Conservation (phyloP, 37 sponge, comb jelly and placozoan species). For the Haliclona indistincta region DNA sequence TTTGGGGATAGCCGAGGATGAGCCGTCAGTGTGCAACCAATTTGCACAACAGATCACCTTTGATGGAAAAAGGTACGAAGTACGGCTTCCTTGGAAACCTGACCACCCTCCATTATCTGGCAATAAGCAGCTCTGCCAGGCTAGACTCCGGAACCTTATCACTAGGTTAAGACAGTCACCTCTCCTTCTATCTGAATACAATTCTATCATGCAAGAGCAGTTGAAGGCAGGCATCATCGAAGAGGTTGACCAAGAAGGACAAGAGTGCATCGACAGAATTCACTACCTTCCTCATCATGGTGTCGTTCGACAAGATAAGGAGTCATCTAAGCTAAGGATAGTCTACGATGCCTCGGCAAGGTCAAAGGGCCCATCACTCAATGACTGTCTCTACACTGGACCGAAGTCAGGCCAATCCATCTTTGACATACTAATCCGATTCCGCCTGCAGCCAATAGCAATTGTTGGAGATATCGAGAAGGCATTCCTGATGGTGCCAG, state of each 20-base stretch:
- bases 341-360: no score
- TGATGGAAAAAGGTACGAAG: neutral
- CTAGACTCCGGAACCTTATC: neutral
- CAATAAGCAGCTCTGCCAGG: neutral
- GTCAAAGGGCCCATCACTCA: no score
- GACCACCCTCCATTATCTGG: constrained; percentile 9
- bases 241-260: neutral
- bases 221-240: constrained; percentile 14
- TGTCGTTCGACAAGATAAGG: constrained; percentile 13
- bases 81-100: constrained; percentile 13
- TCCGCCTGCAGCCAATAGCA: no score
- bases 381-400: constrained; percentile 32
- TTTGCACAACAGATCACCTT: neutral
- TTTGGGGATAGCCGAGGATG: constrained; percentile 12
- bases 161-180: constrained; percentile 14
- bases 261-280: no score
- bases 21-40: neutral
- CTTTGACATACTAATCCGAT: constrained; percentile 12
- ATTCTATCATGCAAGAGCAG: constrained; percentile 11
- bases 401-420: neutral
- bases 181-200: constrained; percentile 4
- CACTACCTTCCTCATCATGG: constrained; percentile 32
- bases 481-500: no score
- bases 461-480: no score
- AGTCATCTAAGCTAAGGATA: constrained; percentile 13